Evolutionary conservation across 2,113 vertebrate genomes (phyloP), one percentile per base, ranked within the genome.

Genomic region (Mustela nigripes): DNA sequence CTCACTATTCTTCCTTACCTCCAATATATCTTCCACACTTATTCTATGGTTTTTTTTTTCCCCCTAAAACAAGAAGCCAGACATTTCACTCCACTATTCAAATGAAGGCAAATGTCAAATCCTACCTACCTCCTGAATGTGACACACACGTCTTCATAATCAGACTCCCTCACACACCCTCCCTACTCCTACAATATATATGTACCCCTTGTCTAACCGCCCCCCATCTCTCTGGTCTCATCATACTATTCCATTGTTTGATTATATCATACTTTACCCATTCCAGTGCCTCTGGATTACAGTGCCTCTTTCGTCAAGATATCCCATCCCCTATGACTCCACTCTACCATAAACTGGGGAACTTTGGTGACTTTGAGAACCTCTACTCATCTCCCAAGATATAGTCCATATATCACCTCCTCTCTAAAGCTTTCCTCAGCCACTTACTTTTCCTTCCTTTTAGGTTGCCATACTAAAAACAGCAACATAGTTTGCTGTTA

Each of bases 101-200:
- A 19, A 45, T 0, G 9, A 18, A 21, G 48, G 31, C 39, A 86
- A 11, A 36, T 31, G 21, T 45, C 62, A 58, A 79, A 94, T 48
- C 33, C 26, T 12, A 1, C 53, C 16, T 12, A 80, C 31, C 14
- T 56, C 53, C 1, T 58, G 33, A 31, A 28, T 1, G 0, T 28
- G 36, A 4, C 22, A 0, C 3, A 36, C 2, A 60, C 7, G 11
- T 58, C 22, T 48, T 15, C 42, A 36, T 22, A 42, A 12, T 14
- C 2, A 28, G 42, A 26, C 0, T 24, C 16, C 16, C 45, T 69
- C 31, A n/a, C 5, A 36, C 7, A 33, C 1, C 11, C 39, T 11
- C 2, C 26, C 3, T n/a, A 0, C 18, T 79, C 21, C 63, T 58
- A 2, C 48, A 5, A 4, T 39, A 28, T 11, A 5, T 39, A 33